Percentiles rank a stretch among this genome's conserved stretches.
Conservation (phyloP, 37 sponge, comb jelly and placozoan species). For the Axinella damicornis region DNA sequence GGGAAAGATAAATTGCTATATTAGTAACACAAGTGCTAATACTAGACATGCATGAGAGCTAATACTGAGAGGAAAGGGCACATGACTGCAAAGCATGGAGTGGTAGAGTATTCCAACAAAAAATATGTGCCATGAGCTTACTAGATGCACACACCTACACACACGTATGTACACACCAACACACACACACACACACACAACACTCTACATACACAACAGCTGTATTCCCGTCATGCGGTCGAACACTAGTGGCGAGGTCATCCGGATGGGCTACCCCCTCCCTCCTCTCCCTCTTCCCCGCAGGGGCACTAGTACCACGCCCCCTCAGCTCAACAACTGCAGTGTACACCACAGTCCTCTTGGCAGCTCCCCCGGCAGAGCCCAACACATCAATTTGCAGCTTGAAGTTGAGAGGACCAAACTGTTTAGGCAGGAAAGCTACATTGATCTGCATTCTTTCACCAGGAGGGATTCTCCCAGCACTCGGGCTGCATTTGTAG, state of each 20-base stretch:
- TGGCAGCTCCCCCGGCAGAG: not conserved
- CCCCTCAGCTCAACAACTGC: conserved; percentile 20
- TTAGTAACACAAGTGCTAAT: too few relatives aligned
- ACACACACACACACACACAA: too few relatives aligned
- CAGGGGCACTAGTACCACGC: not conserved
- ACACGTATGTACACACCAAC: too few relatives aligned
- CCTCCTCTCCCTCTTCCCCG: not conserved
- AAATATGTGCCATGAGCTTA: too few relatives aligned
- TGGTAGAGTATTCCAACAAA: too few relatives aligned
- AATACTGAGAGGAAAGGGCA: too few relatives aligned
- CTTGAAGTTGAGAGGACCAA: conserved; percentile 52
- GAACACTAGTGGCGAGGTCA: conserved; percentile 67
- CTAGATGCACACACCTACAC: too few relatives aligned
- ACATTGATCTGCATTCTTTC: not conserved
- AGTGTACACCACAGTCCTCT: conserved; percentile 1
- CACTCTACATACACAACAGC: conserved; percentile 20
- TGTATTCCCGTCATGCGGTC: conserved; percentile 59
- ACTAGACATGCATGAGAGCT: too few relatives aligned
- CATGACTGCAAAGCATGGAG: too few relatives aligned
- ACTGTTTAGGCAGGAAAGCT: conserved; percentile 61
- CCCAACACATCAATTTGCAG: conserved; percentile 49
- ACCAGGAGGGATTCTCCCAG: conserved; percentile 50
- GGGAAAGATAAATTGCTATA: not conserved
- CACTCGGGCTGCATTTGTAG: conserved; percentile 41
- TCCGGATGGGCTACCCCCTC: conserved; percentile 27